Evolutionary conservation across 2,797 vertebrate species (phyloP).

Genomic region (Pangasius sanitwongsei): DNA sequence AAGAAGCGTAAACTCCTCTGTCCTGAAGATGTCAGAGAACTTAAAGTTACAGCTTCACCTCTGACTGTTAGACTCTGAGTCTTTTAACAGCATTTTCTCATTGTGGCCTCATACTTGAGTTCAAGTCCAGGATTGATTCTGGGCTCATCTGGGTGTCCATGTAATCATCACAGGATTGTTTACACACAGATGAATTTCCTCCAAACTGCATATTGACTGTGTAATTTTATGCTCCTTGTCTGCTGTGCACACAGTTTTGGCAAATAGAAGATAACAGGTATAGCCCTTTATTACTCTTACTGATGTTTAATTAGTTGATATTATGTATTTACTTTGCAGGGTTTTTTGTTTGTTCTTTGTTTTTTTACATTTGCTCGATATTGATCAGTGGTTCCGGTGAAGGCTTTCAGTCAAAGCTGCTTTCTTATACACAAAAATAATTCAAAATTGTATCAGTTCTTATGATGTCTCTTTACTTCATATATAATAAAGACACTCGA

Average conservation of each 20-base stretch:
- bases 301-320: neutral
- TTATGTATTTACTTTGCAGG: neutral
- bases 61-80: neutral
- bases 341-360: neutral
- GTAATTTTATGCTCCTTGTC: neutral
- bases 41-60: neutral
- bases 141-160: neutral
- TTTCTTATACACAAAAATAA: neutral
- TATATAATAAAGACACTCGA: neutral
- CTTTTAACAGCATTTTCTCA: neutral
- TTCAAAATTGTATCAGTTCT: neutral
- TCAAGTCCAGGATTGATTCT: neutral
- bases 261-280: neutral
- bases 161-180: neutral
- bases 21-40: neutral
- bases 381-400: neutral
- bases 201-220: neutral
- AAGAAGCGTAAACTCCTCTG: neutral
- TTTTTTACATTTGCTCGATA: neutral
- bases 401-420: neutral
- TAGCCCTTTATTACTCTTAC: neutral
- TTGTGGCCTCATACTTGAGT: neutral
- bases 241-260: neutral
- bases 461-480: neutral
- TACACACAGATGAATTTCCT: neutral